A percentile compares a stretch with the other conserved stretches of the same genome.
These are phyloP conservation scores for Leptothorax acervorum DNA, from an alignment of 2,888 invertebrate species.

Conservation along the genomic window DNA sequence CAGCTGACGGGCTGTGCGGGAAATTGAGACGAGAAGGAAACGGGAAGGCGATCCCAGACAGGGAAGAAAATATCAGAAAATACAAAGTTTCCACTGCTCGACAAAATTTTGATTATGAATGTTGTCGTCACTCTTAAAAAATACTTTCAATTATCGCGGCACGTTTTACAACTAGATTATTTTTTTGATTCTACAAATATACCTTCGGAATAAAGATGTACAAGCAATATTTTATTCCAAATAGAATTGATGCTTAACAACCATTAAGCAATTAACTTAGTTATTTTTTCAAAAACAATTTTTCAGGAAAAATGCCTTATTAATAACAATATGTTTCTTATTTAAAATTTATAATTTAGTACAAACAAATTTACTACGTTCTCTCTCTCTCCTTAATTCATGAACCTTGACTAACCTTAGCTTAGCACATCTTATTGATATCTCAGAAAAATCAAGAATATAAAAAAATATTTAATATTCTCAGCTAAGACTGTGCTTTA, in stretches of 20 bases:
- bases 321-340: not conserved
- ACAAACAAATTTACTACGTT: not conserved
- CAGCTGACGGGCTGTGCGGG: constrained; percentile 63
- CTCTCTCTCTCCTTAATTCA: not conserved
- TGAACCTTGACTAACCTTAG: not conserved
- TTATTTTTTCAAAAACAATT: not conserved
- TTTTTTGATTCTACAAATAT: not conserved
- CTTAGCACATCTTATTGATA: not conserved
- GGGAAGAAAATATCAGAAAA: not conserved
- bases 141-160: not conserved
- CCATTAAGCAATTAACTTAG: not conserved
- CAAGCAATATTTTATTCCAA: not conserved
- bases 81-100: not conserved
- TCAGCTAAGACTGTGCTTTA: not conserved
- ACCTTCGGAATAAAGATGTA: not conserved
- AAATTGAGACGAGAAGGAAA: constrained; percentile 64
- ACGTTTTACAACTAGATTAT: not conserved
- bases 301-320: not conserved
- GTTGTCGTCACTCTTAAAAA: not conserved
- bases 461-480: not conserved
- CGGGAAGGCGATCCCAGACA: not conserved
- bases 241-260: not conserved
- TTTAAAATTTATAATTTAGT: not conserved
- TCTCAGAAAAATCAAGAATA: not conserved
- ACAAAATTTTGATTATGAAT: not conserved